These are phyloP conservation scores for Chiridota heheva DNA, from an alignment of 35 echinoderm and acorn worm genomes.

Conservation along the genomic window DNA sequence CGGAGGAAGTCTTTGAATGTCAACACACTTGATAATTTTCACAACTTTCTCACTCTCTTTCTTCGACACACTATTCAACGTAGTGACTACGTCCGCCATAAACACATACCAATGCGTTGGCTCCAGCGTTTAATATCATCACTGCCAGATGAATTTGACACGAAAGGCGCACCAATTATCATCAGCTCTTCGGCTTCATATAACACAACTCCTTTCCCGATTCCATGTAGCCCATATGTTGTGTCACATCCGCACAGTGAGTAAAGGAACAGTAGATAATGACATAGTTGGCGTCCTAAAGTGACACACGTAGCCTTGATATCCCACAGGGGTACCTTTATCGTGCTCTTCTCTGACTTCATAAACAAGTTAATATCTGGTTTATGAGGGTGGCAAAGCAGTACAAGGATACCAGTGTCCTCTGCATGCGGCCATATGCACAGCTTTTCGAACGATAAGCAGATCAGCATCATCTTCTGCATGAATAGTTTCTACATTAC, in stretches of 20 bases:
- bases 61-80: not conserved
- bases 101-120: slow-evolving; percentile 10
- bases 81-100: not conserved
- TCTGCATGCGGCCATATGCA: too few species aligned
- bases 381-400: slow-evolving; percentile 12
- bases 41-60: slow-evolving; percentile 18
- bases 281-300: too few species aligned
- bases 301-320: too few species aligned
- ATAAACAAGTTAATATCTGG: not conserved
- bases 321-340: too few species aligned
- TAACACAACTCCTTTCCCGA: not conserved
- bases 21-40: slow-evolving; percentile 23
- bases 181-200: not conserved
- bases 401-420: slow-evolving; percentile 8
- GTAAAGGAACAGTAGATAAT: too few species aligned
- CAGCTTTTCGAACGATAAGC: too few species aligned
- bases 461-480: slow-evolving; percentile 43
- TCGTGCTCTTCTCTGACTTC: not conserved
- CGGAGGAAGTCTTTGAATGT: slow-evolving; percentile 24
- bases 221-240: not conserved
- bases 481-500: too few species aligned
- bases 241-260: too few species aligned
- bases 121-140: not conserved
- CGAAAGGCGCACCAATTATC: not conserved
- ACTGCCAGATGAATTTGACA: not conserved